These are phyloP conservation scores for Petrocephalus sullivani DNA, from an alignment of 2,797 vertebrate species.

Conservation along the genomic window DNA sequence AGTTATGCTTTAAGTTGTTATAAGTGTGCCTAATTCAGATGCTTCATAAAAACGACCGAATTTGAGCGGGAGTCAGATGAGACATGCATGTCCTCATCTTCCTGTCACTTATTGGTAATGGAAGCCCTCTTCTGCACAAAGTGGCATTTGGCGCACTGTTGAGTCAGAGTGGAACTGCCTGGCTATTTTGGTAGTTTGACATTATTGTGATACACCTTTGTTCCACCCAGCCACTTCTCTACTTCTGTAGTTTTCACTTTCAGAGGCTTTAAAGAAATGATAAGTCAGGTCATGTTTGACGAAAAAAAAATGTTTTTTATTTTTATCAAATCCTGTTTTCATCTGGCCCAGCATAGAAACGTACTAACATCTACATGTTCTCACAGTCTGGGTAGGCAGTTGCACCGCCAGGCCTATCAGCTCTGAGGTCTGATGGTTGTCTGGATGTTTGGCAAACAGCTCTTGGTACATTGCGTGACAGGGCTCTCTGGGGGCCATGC, in stretches of 20 bases:
- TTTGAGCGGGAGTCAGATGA: neutral
- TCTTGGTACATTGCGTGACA: neutral
- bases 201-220: neutral
- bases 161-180: slow-evolving; percentile 23
- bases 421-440: neutral
- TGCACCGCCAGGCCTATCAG: neutral
- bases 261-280: neutral
- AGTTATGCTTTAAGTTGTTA: neutral
- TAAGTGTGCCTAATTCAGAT: neutral
- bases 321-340: neutral
- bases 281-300: neutral
- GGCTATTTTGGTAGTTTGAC: slow-evolving; percentile 1
- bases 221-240: neutral
- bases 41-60: neutral
- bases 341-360: neutral
- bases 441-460: neutral
- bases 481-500: neutral
- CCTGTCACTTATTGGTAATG: neutral
- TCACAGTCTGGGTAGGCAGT: neutral
- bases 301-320: neutral
- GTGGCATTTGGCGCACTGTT: neutral
- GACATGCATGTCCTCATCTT: neutral
- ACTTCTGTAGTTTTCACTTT: slow-evolving; percentile 11
- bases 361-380: neutral
- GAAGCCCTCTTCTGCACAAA: neutral